Evolutionary conservation across 2,888 invertebrate species (phyloP), one percentile per base, ranked within the genome.

Genomic region (Trisateles emortualis): DNA sequence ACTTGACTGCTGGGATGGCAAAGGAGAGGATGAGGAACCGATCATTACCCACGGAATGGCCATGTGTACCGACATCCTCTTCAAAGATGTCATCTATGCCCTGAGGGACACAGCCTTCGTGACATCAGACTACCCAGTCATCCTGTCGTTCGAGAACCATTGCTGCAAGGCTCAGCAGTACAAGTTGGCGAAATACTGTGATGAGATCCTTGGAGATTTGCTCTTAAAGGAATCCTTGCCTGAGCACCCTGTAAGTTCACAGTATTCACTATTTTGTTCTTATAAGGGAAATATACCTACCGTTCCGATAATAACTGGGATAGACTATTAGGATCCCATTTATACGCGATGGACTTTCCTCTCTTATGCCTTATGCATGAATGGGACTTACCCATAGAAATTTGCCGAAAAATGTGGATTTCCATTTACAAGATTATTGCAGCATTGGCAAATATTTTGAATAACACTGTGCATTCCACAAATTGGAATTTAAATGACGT

Each of bases 11-110:
- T 99, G 99, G 99, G 99, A 99, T 87, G 99, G 99, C 6, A 97
- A 97, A 87, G 97, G 97, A 0, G 98, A 99, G 89, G 99, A 99
- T 79, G 99, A 99, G 79, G 99, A 99, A 80, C 99, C 99, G 0
- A 99, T 99, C 78, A 99, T 99, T 70, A 99, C 99, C 29, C 99
- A 99, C 90, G 99, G 99, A 39, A 99, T 99, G 93, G 99, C 99
- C 3, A 99, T 99, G 99, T 99, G 99, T 84, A 99, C 99, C 1
- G 99, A 99, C 92, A 99, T 99, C 78, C 93, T 99, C 16, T 99
- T 99, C 92, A 99, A 97, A 88, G 97, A 99, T 90, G 99, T 99
- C 36, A 99, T 99, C 74, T 97, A 98, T 86, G 99, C 99, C 2
- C 96, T 99, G 54, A 94, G 98, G 63, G 99, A 99, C 89, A 99